phyloP scores from a whole-genome alignment of 2,113 vertebrate genomes.

The Hippoglossus stenolepis region DNA sequence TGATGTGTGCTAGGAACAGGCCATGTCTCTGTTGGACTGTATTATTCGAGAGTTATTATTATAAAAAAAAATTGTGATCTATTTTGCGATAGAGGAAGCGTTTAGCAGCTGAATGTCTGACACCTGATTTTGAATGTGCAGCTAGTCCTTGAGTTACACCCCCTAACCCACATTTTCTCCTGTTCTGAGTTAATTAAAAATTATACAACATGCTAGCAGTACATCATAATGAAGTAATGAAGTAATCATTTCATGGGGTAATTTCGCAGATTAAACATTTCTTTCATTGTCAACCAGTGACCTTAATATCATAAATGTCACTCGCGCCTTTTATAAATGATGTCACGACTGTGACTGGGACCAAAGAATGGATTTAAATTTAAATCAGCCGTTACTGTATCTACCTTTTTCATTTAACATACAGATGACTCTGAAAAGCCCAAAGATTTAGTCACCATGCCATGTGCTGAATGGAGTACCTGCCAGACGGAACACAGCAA shows the following conservation, averaged over 20 bases:
- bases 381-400: slow-evolving; percentile 41
- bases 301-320: slow-evolving; percentile 76
- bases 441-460: slow-evolving; percentile 54
- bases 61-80: slow-evolving; percentile 2
- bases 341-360: slow-evolving; percentile 40
- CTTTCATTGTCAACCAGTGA: slow-evolving; percentile 72
- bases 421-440: slow-evolving; percentile 39
- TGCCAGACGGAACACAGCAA: slow-evolving; percentile 29
- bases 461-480: slow-evolving; percentile 35
- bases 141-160: slow-evolving; percentile 65
- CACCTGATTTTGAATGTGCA: slow-evolving; percentile 54
- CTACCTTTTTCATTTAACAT: slow-evolving; percentile 47
- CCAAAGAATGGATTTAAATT: slow-evolving; percentile 51
- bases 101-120: slow-evolving; percentile 21
- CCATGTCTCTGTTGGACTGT: neutral
- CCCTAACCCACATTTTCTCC: slow-evolving; percentile 34
- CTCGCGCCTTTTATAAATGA: slow-evolving; percentile 57
- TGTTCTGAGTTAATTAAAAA: slow-evolving; percentile 81
- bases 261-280: slow-evolving; percentile 78
- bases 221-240: slow-evolving; percentile 74
- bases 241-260: slow-evolving; percentile 70
- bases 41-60: neutral
- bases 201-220: slow-evolving; percentile 75
- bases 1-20: slow-evolving; percentile 3
- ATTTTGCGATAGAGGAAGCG: slow-evolving; percentile 23